Evolutionary conservation across 2,797 vertebrate species (phyloP).

Genomic region (Pygocentrus nattereri): DNA sequence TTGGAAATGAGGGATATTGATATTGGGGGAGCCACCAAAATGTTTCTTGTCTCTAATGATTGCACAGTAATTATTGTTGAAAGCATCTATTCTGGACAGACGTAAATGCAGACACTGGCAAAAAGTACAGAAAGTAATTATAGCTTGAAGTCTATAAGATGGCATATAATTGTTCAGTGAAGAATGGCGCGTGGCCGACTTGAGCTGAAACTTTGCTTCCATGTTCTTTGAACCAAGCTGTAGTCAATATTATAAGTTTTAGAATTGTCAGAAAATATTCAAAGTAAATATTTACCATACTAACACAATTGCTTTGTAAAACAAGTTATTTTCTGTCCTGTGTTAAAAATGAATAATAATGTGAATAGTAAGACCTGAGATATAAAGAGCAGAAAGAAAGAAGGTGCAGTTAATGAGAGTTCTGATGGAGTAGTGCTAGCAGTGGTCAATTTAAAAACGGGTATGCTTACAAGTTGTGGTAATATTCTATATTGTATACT

Average conservation of each 20-base stretch:
- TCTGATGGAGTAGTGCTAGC: no score
- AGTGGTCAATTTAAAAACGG: no score
- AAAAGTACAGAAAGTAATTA: not conserved
- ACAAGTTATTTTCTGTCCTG: no score
- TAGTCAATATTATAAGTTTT: not conserved
- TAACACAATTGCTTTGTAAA: no score
- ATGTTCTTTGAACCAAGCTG: not conserved
- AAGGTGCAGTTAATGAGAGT: no score
- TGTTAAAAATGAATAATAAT: no score
- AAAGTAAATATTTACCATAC: not conserved
- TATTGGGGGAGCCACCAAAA: slow-evolving; percentile 5
- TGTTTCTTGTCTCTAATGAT: slow-evolving; percentile 6
- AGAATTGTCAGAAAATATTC: not conserved
- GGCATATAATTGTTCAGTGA: not conserved
- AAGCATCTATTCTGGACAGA: not conserved
- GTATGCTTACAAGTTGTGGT: no score
- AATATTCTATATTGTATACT: not conserved
- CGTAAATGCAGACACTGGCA: not conserved
- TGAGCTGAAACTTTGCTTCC: not conserved
- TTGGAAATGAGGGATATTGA: slow-evolving; percentile 8
- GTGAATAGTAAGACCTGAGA: no score
- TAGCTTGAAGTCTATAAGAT: not conserved
- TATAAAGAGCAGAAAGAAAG: not conserved
- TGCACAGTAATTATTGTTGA: not conserved
- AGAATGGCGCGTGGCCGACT: not conserved